Evolutionary conservation across 2,888 invertebrate species (phyloP).

Genomic region (Dromius quadrimaculatus): DNA sequence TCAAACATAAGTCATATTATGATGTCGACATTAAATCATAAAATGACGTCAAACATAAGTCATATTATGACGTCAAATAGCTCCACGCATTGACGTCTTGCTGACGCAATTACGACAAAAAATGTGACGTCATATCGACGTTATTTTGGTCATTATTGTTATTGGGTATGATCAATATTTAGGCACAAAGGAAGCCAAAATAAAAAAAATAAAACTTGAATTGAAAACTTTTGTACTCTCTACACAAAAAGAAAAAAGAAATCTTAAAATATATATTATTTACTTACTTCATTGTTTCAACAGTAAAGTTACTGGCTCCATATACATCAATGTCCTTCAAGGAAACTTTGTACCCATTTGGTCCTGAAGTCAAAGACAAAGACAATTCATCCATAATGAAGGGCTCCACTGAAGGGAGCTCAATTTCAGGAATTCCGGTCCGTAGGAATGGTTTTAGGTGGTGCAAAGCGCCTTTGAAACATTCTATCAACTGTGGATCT

Average conservation of each 20-base stretch:
- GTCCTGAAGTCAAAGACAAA: slow-evolving; percentile 70
- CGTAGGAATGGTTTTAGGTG: slow-evolving; percentile 72
- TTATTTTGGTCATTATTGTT: no score
- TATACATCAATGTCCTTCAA: slow-evolving; percentile 72
- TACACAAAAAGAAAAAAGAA: no score
- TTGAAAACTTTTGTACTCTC: no score
- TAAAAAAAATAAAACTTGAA: no score
- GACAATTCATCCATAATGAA: slow-evolving; percentile 74
- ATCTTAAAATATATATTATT: no score
- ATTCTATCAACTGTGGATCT: slow-evolving; percentile 72
- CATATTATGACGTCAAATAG: no score
- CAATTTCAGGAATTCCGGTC: slow-evolving; percentile 74
- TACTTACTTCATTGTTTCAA: slow-evolving; percentile 71
- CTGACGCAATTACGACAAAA: background rate
- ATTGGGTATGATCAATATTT: no score
- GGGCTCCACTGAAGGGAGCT: slow-evolving; percentile 77
- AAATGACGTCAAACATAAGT: no score
- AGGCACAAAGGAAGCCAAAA: no score
- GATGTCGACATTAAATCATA: no score
- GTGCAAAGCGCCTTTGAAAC: slow-evolving; percentile 71
- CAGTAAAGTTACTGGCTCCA: slow-evolving; percentile 75
- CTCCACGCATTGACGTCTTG: background rate
- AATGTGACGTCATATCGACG: background rate
- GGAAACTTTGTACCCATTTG: slow-evolving; percentile 72
- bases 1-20: no score